Evolutionary conservation across 2,113 vertebrate genomes (phyloP).

Genomic region (Actenoides lindsayi): DNA sequence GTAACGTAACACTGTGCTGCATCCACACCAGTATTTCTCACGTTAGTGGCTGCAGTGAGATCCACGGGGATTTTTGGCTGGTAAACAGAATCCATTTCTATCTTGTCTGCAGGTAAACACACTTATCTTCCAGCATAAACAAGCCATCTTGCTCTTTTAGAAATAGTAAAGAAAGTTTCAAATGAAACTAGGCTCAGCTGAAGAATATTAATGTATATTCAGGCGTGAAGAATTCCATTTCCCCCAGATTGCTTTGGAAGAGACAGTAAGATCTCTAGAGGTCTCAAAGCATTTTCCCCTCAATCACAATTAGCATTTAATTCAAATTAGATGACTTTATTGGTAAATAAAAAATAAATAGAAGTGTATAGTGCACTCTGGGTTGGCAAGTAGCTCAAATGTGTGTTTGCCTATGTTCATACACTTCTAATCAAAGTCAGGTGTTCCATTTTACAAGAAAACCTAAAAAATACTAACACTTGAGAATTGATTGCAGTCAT

Average conservation of each 20-base stretch:
- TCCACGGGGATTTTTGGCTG: neutral
- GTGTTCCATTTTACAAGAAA: neutral
- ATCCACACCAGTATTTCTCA: constrained; percentile 27
- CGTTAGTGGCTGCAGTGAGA: neutral
- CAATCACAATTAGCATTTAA: constrained; percentile 38
- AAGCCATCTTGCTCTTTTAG: constrained; percentile 24
- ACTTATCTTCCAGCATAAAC: constrained; percentile 34
- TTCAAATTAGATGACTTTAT: constrained; percentile 31
- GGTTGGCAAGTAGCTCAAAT: neutral
- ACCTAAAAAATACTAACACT: neutral
- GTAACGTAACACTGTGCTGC: constrained; percentile 20
- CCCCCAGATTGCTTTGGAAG: neutral
- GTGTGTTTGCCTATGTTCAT: neutral
- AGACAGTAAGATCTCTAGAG: constrained; percentile 1
- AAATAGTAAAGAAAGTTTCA: constrained; percentile 29
- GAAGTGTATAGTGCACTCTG: neutral
- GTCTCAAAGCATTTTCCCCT: constrained; percentile 17
- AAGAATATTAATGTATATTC: constrained; percentile 32
- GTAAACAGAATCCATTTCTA: constrained; percentile 38
- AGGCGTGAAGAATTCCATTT: constrained; percentile 36
- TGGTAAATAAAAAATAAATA: constrained; percentile 35
- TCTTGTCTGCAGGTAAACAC: constrained; percentile 39
- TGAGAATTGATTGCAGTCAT: neutral
- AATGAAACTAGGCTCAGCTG: constrained; percentile 30
- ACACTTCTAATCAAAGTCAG: neutral